phyloP scores from a whole-genome alignment of 2,888 invertebrate genomes.

The Schizotus pectinicornis region DNA sequence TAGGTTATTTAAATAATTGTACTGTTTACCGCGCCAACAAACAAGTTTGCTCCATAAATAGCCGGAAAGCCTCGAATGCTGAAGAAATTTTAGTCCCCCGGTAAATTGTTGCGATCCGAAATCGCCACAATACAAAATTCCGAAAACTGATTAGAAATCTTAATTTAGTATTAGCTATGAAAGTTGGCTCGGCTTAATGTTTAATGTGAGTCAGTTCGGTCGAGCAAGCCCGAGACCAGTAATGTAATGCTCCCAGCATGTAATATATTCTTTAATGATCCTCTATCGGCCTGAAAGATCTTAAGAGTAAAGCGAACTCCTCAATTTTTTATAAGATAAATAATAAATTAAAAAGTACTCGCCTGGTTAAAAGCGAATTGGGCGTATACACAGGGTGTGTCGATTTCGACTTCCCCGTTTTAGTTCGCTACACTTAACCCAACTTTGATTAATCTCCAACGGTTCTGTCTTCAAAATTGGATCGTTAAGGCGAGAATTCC shows the following conservation, averaged over 20 bases:
- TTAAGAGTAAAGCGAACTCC: slow-evolving; percentile 52
- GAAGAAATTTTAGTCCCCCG: slow-evolving; percentile 35
- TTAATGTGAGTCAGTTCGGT: slow-evolving; percentile 44
- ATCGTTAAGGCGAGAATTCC: slow-evolving; percentile 13
- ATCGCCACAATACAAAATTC: slow-evolving; percentile 43
- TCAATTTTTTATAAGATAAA: slow-evolving; percentile 49
- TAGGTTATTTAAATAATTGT: slow-evolving; percentile 1
- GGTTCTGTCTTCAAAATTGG: slow-evolving; percentile 17
- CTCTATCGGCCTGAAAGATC: slow-evolving; percentile 54
- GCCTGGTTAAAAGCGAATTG: slow-evolving; percentile 42
- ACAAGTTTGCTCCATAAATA: slow-evolving; percentile 1
- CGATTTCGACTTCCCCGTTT: slow-evolving; percentile 42
- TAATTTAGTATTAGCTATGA: slow-evolving; percentile 43
- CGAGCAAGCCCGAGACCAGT: slow-evolving; percentile 36
- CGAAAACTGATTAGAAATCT: slow-evolving; percentile 46
- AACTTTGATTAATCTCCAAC: slow-evolving; percentile 24
- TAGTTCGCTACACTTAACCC: slow-evolving; percentile 26
- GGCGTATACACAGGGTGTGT: slow-evolving; percentile 47
- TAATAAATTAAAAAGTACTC: slow-evolving; percentile 51
- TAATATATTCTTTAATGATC: slow-evolving; percentile 59
- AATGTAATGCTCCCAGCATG: slow-evolving; percentile 56
- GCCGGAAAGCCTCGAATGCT: slow-evolving; percentile 7
- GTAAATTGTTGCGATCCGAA: slow-evolving; percentile 41
- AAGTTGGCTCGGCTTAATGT: slow-evolving; percentile 31
- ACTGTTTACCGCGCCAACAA: background rate